These are phyloP conservation scores for Oenanthe oenanthe DNA, from an alignment of 2,113 vertebrate species.

Conservation along the genomic window DNA sequence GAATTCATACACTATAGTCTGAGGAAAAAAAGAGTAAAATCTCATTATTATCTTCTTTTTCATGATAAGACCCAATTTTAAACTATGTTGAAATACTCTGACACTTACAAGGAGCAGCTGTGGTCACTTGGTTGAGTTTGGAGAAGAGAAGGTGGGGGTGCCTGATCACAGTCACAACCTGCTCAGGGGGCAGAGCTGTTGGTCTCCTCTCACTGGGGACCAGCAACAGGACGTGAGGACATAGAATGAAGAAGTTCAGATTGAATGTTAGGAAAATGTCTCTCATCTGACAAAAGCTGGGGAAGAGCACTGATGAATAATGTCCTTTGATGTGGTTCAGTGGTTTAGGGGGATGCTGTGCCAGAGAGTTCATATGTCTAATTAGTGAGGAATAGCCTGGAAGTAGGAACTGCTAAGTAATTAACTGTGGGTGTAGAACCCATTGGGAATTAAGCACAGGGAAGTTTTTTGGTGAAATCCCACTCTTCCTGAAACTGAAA, in stretches of 20 bases:
- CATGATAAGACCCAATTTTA: background rate
- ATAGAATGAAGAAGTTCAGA: background rate
- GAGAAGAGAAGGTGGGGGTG: background rate
- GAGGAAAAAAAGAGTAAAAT: background rate
- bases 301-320: background rate
- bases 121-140: background rate
- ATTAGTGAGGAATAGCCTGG: background rate
- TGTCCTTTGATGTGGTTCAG: background rate
- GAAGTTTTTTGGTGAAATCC: background rate
- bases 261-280: background rate
- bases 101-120: background rate
- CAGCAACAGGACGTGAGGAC: accelerated
- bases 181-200: background rate
- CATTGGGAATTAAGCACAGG: background rate
- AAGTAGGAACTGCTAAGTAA: background rate
- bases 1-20: background rate
- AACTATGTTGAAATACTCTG: background rate
- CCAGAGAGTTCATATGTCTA: background rate
- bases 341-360: background rate
- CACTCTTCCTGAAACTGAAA: background rate
- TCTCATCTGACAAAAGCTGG: background rate
- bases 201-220: background rate
- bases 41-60: background rate
- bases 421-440: background rate
- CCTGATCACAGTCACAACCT: background rate